These are phyloP conservation scores for Scrobipalpa costella DNA, from an alignment of 2,888 invertebrate genomes.

Conservation along the genomic window DNA sequence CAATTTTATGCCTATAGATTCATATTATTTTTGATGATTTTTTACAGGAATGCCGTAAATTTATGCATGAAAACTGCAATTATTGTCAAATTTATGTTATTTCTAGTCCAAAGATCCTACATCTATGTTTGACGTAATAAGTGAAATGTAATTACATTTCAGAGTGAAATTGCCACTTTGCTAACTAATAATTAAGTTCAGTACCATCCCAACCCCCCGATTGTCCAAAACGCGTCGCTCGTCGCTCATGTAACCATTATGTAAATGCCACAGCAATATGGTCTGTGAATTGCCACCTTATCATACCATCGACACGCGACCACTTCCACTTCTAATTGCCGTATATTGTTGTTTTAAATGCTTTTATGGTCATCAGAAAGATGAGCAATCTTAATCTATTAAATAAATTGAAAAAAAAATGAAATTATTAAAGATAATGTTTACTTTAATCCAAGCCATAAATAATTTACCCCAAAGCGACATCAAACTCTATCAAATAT, in stretches of 20 bases:
- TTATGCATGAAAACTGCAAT: too few species aligned
- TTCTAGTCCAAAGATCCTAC: too few species aligned
- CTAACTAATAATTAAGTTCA: neutral
- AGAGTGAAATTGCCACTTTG: neutral
- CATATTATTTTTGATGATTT: too few species aligned
- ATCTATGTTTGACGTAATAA: too few species aligned
- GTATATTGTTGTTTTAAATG: slow-evolving; percentile 61
- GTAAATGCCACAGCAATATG: slow-evolving; percentile 78
- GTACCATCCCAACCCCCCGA: neutral
- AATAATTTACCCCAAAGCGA: too few species aligned
- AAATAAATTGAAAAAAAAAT: neutral
- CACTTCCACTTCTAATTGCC: slow-evolving; percentile 47
- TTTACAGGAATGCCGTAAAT: too few species aligned
- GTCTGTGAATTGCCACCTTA: slow-evolving; percentile 70
- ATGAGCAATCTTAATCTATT: neutral
- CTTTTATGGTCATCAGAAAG: slow-evolving; percentile 33
- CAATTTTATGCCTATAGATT: too few species aligned
- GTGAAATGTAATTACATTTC: too few species aligned
- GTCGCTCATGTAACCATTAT: slow-evolving; percentile 65
- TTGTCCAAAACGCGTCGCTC: slow-evolving; percentile 34
- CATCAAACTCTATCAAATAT: too few species aligned
- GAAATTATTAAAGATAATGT: neutral
- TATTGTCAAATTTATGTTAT: too few species aligned
- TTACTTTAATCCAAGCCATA: neutral
- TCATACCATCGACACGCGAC: slow-evolving; percentile 62